Evolutionary conservation across 2,797 vertebrate genomes (phyloP), one percentile per base, ranked within the genome.

Genomic region (Bryconaethiops microstoma): DNA sequence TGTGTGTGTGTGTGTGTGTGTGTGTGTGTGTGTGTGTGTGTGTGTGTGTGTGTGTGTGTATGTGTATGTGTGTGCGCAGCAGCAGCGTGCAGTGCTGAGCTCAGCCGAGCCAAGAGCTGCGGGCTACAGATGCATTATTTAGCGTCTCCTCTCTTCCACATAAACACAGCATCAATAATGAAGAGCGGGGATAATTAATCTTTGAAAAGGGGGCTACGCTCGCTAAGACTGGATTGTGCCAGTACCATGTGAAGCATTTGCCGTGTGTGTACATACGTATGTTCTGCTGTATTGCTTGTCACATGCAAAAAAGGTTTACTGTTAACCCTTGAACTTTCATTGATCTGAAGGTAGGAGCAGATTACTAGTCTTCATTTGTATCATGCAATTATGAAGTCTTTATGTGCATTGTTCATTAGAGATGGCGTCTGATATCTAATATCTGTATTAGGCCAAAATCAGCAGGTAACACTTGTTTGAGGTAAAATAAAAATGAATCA

Each of bases 141-240:
- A 93, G 78, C 88, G 73, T 76, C 85, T 86, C 76, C 89, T 90
- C 87, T 88, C 77, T 88, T 88, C 85, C 88, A 91, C 89, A 90
- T 89, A 90, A 88, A 83, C 85, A 85, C 80, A 84, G 81, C 86
- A 90, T 94, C 86, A 90, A 93, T 93, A 91, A 92, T 91, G 84
- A 83, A 93, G 78, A 86, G 81, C 70, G 85, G 42, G 25, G 71
- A 84, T 89, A 84, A 94, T 94, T 93, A 88, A 86, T 86, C 80
- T 82, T 68, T 73, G 81, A 89, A 82, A 85, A 85, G 63, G 80
- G 78, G 77, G 29, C 59, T 63, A 59, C 60, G 75, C 82, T 86
- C 72, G 86, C 88, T 86, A 63, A 80, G 63, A 83, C 75, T 82
- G 16, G 60, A 75, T 45, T 80, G 48, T 10, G 21, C 69, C 82